A percentile compares a stretch with the other conserved stretches of the same genome.
Conservation (phyloP, 2,888 invertebrate genomes). For the Furcula furcula region DNA sequence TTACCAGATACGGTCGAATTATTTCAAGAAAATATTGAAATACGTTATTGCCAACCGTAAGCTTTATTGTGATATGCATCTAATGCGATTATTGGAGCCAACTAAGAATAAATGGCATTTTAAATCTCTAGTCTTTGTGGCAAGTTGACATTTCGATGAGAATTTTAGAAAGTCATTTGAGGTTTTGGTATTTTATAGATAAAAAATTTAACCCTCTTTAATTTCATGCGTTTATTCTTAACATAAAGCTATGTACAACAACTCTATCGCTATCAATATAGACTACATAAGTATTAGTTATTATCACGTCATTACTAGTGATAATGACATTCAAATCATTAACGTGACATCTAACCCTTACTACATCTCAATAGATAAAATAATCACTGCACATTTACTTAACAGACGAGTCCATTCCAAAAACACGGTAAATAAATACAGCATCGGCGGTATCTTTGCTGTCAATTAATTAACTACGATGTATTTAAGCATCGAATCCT, state of each 20-base stretch:
- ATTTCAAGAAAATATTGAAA: slow-evolving; percentile 42
- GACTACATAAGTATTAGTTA: too few species aligned
- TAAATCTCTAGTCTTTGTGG: not conserved
- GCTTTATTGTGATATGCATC: slow-evolving; percentile 31
- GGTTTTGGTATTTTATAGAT: too few species aligned
- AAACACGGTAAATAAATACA: not conserved
- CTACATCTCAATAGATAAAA: slow-evolving; percentile 9
- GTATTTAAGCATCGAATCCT: not conserved
- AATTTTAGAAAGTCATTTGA: not conserved
- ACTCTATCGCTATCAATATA: too few species aligned
- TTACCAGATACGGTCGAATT: slow-evolving; percentile 43
- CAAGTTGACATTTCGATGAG: not conserved
- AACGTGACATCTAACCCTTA: too few species aligned
- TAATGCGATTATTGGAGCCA: slow-evolving; percentile 16
- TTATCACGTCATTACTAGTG: too few species aligned
- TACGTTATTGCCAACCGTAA: slow-evolving; percentile 27
- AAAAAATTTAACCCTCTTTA: too few species aligned
- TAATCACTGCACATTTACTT: slow-evolving; percentile 12
- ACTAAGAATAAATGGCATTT: too few species aligned
- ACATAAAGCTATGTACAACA: too few species aligned
- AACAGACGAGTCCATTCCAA: not conserved
- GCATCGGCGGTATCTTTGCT: slow-evolving; percentile 21
- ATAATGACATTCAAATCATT: too few species aligned
- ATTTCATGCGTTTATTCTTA: too few species aligned
- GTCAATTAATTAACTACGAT: slow-evolving; percentile 24